Base-by-base conservation (phyloP, 2,888 invertebrate species). In the Mechanitis mazaeus region DNA sequence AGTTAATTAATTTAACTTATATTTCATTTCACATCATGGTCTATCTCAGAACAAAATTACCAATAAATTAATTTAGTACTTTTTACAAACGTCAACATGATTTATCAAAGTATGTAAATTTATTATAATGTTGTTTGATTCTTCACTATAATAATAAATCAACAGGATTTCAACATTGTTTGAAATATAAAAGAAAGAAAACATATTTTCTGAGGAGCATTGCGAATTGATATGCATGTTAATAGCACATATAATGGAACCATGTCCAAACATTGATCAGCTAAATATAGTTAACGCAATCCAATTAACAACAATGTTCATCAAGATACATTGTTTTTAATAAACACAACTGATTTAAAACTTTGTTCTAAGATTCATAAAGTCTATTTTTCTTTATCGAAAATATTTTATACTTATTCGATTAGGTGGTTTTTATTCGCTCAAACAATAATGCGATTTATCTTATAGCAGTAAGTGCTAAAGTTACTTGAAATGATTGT, bases 181-280 rank as follows among this genome's bases (percentile, higher is more conserved):
- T 9, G 42, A 42, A 5, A 50, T 50, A 31, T 50, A 31, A 20
- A 20, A 20, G 20, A 20, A 20, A 20, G 20, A 20, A 20, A 20
- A 20, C 20, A 50, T 50, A 9, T 9, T 9, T 11, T 50, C 50
- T 42, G 38, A 55, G 31, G 28, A 55, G 28, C 35, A 55, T 55
- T 28, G 42, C 28, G 45, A 42, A 55, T 55, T 42, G 55, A 45
- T 55, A 55, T 55, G 38, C 55, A 45, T 28, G 20, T 55, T 28
- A 31, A 45, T 42, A 42, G 45, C 11, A 35, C 47, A 5, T 28
- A 33, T 38, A 50, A n/a, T 58, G 28, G n/a, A 35, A 61, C 64
- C 64, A 47, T 64, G 57, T 54, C 64, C 64, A 64, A 64, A 61
- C 57, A 61, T 56, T 61, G 56, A 64, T 64, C 61, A 61, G 61